Percentiles rank a stretch among this genome's conserved stretches.
These are phyloP conservation scores for Hyla sarda DNA, from an alignment of 2,113 vertebrate genomes.

Conservation along the genomic window DNA sequence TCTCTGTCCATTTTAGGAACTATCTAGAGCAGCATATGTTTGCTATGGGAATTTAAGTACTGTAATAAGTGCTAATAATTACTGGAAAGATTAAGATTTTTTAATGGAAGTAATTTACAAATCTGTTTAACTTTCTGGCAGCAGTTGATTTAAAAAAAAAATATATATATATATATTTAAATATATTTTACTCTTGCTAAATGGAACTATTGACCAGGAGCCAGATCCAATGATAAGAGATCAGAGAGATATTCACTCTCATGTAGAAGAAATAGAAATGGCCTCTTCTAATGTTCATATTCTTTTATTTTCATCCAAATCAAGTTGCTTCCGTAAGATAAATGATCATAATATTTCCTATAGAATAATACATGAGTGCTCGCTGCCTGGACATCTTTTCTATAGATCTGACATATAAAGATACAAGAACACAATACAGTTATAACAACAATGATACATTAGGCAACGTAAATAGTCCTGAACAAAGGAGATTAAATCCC, in stretches of 20 bases:
- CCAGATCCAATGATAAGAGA: not conserved
- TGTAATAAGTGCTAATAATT: no score
- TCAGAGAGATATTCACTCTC: not conserved
- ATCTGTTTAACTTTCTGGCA: no score
- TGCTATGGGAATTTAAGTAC: no score
- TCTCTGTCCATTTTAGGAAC: no score
- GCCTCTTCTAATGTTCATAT: not conserved
- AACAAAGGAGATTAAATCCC: not conserved
- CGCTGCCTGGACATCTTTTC: not conserved
- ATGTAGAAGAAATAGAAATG: not conserved
- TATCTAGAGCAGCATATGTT: no score
- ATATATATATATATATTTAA: no score
- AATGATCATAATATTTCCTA: not conserved
- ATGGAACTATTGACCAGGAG: not conserved
- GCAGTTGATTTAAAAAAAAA: no score
- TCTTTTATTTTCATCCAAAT: slow-evolving; percentile 18
- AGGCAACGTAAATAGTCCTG: not conserved
- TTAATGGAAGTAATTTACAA: no score
- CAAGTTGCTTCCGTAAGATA: slow-evolving; percentile 3
- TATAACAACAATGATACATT: slow-evolving; percentile 18
- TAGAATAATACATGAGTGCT: not conserved
- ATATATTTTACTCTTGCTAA: not conserved
- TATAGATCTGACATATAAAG: not conserved
- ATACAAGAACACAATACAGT: not conserved
- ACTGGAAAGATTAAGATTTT: no score